Conservation (phyloP, 1,140 invertebrate species). For the Drosophila setifemur region DNA sequence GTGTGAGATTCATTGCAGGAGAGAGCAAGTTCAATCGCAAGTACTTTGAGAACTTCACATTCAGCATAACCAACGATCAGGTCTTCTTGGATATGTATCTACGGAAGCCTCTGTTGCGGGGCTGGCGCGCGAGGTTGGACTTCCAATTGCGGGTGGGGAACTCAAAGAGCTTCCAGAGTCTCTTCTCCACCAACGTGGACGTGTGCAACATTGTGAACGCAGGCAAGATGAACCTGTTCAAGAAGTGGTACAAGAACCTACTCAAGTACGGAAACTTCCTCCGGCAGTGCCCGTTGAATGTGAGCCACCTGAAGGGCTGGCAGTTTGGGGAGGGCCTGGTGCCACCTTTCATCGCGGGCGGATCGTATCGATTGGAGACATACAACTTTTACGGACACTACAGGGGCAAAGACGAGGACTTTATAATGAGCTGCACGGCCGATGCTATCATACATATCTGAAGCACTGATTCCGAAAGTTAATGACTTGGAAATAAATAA, state of each 20-base stretch:
- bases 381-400: constrained; percentile 52
- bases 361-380: constrained; percentile 48
- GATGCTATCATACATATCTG: constrained; percentile 42
- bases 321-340: constrained; percentile 42
- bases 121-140: constrained; percentile 47
- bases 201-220: constrained; percentile 54
- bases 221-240: constrained; percentile 48
- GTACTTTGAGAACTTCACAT: constrained; percentile 57
- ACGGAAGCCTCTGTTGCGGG: constrained; percentile 28
- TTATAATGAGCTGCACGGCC: constrained; percentile 52
- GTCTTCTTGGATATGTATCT: constrained; percentile 49
- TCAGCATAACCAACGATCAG: constrained; percentile 21
- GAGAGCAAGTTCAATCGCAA: constrained; percentile 42
- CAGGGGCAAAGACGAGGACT: constrained; percentile 35
- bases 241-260: constrained; percentile 54
- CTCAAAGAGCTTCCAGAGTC: constrained; percentile 54
- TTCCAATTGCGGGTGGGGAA: constrained; percentile 48
- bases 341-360: constrained; percentile 42
- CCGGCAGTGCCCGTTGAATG: constrained; percentile 36
- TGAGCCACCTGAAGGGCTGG: constrained; percentile 32
- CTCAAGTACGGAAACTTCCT: constrained; percentile 58
- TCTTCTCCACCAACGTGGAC: constrained; percentile 53
- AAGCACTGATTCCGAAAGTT: constrained; percentile 3
- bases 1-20: constrained; percentile 31
- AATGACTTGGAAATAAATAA: constrained; percentile 40